Base-by-base conservation (phyloP, 2,113 vertebrate genomes). In the Lagopus muta region DNA sequence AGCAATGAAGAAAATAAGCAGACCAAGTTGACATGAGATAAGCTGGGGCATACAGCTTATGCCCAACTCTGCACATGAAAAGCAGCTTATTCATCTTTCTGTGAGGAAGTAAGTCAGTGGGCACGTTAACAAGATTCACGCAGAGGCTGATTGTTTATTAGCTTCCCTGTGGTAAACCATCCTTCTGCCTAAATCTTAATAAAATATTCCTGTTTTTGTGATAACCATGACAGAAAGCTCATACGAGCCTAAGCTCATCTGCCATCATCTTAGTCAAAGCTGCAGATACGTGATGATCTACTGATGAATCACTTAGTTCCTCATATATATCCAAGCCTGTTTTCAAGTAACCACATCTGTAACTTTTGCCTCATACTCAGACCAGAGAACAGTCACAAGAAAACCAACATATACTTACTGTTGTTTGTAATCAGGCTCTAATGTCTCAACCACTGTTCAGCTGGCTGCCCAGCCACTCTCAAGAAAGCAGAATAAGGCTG, bases 281-380 rank as follows among this genome's bases (percentile, higher is more conserved):
- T 70, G 61, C 48, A 38, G 8, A 60, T n/a, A 18, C 1, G 4
- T 40, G 47, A 72, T 9, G 48, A 0, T 0, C 42, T 78, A 45
- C 27, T 40, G 14, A 82, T 85, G 55, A 80, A 76, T 43, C 66
- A 82, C 50, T 30, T 27, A 21, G 16, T 13, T 62, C 58, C 72
- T 82, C 57, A 61, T 0, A 6, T 32, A 85, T 89, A 79, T 5
- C 24, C 21, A 79, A 82, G 24, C 36, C 36, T 54, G 36, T 45
- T 42, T 66, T 10, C n/a, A 61, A 2, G 0, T 19, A 84, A 11
- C 11, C 43, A 57, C 30, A 38, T 13, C 21, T 0, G 0, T 20
- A 72, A 79, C 11, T 69, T 84, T 40, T 52, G 10, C 15, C 73
- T 70, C 30, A 27, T 1, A 2, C 24, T 82, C 43, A 40, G 62